These are phyloP conservation scores for Melipona bicolor DNA, from an alignment of 2,888 invertebrate species.

Conservation along the genomic window DNA sequence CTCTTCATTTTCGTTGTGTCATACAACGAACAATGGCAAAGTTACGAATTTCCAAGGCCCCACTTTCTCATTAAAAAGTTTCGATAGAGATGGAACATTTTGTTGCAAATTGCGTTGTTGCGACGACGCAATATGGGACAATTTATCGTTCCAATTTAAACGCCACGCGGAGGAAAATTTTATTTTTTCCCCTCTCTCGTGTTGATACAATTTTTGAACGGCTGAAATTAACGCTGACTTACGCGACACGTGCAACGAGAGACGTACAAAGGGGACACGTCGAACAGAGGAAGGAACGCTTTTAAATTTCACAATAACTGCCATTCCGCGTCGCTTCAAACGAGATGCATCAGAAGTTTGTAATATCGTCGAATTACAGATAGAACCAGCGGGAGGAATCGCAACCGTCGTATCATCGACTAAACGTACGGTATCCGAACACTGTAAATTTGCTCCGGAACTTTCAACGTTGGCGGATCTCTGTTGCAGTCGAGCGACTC, in stretches of 20 bases:
- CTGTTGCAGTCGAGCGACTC: slow-evolving; percentile 30
- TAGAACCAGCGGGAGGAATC: slow-evolving; percentile 25
- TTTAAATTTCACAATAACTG: slow-evolving; percentile 14
- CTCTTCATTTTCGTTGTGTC: neutral
- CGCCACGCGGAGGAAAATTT: neutral
- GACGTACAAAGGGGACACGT: neutral
- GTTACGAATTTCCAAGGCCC: neutral
- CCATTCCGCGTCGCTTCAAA: neutral
- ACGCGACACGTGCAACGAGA: neutral
- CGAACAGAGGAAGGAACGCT: neutral
- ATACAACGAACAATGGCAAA: neutral
- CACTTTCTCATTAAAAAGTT: neutral
- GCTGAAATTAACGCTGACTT: neutral
- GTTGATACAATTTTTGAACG: slow-evolving; percentile 1
- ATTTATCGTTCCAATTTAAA: slow-evolving; percentile 3
- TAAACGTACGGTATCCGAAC: slow-evolving; percentile 24
- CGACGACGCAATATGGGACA: neutral
- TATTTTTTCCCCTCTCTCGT: neutral
- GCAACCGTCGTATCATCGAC: slow-evolving; percentile 10
- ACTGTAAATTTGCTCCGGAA: slow-evolving; percentile 41
- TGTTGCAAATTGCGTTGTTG: neutral
- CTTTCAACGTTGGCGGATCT: slow-evolving; percentile 39
- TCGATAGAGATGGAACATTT: neutral
- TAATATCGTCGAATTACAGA: slow-evolving; percentile 42
- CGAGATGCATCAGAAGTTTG: slow-evolving; percentile 21